Base-by-base conservation (phyloP, 2,797 vertebrate genomes). In the Setipinna tenuifilis region DNA sequence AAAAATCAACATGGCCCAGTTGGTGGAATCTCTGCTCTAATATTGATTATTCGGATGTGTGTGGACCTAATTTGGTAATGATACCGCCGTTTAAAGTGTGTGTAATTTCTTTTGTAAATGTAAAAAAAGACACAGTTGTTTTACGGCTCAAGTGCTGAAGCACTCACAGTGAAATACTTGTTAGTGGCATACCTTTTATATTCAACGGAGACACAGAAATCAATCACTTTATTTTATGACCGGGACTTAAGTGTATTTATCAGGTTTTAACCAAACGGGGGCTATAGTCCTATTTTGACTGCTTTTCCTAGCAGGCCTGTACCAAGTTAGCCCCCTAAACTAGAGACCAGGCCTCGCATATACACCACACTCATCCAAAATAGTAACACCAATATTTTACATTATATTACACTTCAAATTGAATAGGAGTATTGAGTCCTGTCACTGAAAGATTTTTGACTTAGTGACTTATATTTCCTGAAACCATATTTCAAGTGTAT, bases 1-100 rank as follows among this genome's bases (percentile, higher is more conserved):
- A 78, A 78, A 78, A 21, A 78, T 78, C 71, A 78, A 21, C 35
- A 78, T 19, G 16, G 71, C 71, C 31, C 31, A 44, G 71, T 78
- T 41, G 35, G 17, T 41, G 35, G 71, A 6, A 41, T 35, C 35
- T 78, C 17, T 78, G 71, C 19, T 75, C 25, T 31, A 75, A 35
- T 75, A 25, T 68, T 28, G 62, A 68, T 28, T 68, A 25, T 68
- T 68, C 14, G 7, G 14, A 54, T 25, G 71, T 75, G 31, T 75
- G 16, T 41, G 41, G 71, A 17, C 35, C 41, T 17, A 17, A 78
- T 41, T 19, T 21, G 17, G 19, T 19, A 10, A 35, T 35, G 65
- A 16, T 71, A 16, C 71, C 71, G 21, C 6, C 17, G 17, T 19
- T 41, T 17, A 78, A 78, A 75, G 44, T 44, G 6, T 41, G 71